phyloP scores from a whole-genome alignment of 53 echinoderm and acorn worm species.

The Arbacia lixula region DNA sequence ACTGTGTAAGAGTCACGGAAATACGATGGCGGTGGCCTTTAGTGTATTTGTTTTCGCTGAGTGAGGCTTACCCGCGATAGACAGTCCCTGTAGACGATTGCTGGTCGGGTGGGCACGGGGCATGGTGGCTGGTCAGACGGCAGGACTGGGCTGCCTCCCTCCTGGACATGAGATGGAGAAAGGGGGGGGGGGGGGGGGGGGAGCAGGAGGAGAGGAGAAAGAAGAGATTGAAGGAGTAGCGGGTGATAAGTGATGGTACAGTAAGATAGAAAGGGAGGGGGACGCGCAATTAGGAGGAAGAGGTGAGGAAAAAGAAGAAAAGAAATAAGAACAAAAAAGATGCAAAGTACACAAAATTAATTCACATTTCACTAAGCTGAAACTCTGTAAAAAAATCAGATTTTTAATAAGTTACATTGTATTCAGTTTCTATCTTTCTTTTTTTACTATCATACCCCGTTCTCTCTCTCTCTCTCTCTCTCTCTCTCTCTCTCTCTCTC shows the following conservation, averaged over 20 bases:
- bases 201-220: background rate
- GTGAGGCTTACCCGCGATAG: slow-evolving; percentile 33
- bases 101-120: slow-evolving; percentile 30
- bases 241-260: background rate
- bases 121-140: slow-evolving; percentile 39
- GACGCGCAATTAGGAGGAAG: too few species aligned
- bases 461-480: background rate
- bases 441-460: background rate
- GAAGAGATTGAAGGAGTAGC: background rate
- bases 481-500: background rate
- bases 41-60: too few species aligned
- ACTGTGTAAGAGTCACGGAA: too few species aligned
- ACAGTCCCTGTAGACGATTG: slow-evolving; percentile 36
- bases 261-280: background rate
- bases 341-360: too few species aligned
- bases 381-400: too few species aligned
- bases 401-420: too few species aligned
- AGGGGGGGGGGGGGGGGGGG: background rate
- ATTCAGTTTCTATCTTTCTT: background rate
- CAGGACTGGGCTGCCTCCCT: slow-evolving; percentile 11
- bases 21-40: too few species aligned
- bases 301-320: background rate
- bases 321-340: background rate
- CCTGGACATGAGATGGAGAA: background rate
- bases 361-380: too few species aligned